Evolutionary conservation across 1,140 invertebrate genomes (phyloP), one percentile per base, ranked within the genome.

Genomic region (Brevipalpus yothersi): DNA sequence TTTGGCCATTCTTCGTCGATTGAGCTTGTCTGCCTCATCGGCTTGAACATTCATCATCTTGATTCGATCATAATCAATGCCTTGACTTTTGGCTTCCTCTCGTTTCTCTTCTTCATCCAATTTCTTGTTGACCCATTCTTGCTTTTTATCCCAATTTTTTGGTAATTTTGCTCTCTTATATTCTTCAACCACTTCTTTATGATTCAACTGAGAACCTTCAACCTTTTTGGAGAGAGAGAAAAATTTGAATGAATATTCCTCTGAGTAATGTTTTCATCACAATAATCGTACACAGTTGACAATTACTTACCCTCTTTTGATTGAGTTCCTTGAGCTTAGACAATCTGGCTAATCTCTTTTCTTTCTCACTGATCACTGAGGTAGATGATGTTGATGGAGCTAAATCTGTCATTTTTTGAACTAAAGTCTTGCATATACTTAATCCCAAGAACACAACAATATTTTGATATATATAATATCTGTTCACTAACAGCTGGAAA

Each of bases 181-280:
- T 75, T 99, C 95, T 65, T 94, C 93, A 1, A 95, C 77, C 0
- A 98, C 92, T 77, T 96, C 93, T 68, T 90, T 80, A 68, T 95
- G 89, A 72, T 99, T 98, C 60, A 91, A 77, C 56, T 81, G 82
- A 65, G 89, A 77, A 0, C 93, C 91, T 75, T 96, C 88, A 9
- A 13, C 40, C 53, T 55, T 11, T 15, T 39, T 15, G 7, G 9
- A 12, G 4, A 55, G 39, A 2, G 39, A 3, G 39, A 55, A 17
- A 15, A n/a, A n/a, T n/a, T n/a, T 9, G n/a, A 55, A 40, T 55
- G 15, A 31, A 39, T 39, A 11, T 15, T 39, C 15, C 11, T 55
- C 3, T 3, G 39, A 21, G 4, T 4, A 45, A 4, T 45, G 12
- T 1, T 19, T n/a, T 19, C 9, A 51, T 51, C n/a, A 55, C 7